Base-by-base conservation (phyloP, 2,888 invertebrate species). In the Ichneumoninae sp. region DNA sequence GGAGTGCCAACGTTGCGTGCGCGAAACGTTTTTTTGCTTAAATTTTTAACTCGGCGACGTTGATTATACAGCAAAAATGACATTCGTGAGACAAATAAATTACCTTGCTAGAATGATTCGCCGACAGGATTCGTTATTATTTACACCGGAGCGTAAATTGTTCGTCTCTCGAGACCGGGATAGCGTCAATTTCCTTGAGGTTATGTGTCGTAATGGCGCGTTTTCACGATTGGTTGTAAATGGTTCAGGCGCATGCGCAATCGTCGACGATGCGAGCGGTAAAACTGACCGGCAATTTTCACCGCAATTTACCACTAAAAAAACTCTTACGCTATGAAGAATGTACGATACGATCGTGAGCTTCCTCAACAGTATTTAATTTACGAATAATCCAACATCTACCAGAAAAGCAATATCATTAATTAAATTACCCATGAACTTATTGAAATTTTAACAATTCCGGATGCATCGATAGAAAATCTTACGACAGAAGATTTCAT, bases 151-250 rank as follows among this genome's bases (percentile, higher is more conserved):
- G 22, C 60, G 47, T 44, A 10, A 66, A 69, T 33, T 68, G 26
- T 22, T 57, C 10, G 36, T 68, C 26, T 44, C 57, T 36, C 54
- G 60, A 68, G 26, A 54, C 77, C 57, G 66, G 52, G 77, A 68
- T 77, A 78, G 82, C 77, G 73, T 83, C 73, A 83, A 68, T 73
- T 16, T 50, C 44, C 52, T 68, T 22, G 30, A 70, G 75, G 81
- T 76, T 81, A 81, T 75, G 81, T 63, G 13, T 65, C 60, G 22
- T 65, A 40, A 26, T 26, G 69, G 19, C 44, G 44, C 16, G 68
- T 73, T 60, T 47, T 60, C 60, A 60, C 36, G 26, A n/a, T 7
- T 16, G 5, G 13, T n/a, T 7, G 10, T 33, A 16, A n/a, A 44
- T 26, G 1, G 19, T 50, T 8, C 4, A 3, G 50, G 50, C 33